phyloP scores from a whole-genome alignment of 2,113 vertebrate genomes.

The Corythornis cristatus region DNA sequence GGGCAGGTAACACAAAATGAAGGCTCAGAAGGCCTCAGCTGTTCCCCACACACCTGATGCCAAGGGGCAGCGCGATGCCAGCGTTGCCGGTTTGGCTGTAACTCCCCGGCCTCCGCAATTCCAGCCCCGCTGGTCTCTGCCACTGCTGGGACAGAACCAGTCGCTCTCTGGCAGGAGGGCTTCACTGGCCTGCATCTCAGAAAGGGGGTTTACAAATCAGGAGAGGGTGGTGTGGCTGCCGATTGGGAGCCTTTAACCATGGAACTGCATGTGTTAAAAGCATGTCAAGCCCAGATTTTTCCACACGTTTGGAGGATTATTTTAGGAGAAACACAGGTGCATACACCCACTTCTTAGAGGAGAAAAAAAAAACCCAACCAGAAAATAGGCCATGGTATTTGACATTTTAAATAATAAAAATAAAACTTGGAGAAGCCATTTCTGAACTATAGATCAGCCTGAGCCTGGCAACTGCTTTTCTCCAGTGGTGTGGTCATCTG shows the following conservation, averaged over 20 bases:
- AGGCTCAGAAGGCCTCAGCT: background rate
- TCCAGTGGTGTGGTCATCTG: background rate
- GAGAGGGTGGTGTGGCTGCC: background rate
- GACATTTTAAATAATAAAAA: constrained; percentile 30
- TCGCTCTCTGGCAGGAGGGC: background rate
- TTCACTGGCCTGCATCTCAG: background rate
- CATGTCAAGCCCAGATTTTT: background rate
- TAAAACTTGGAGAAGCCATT: background rate
- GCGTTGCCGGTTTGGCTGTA: accelerated
- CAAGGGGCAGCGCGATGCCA: accelerated
- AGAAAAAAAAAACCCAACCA: background rate
- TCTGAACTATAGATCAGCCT: background rate
- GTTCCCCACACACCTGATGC: accelerated
- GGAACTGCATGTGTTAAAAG: background rate
- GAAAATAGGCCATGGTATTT: background rate
- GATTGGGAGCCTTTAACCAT: background rate
- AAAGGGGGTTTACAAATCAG: background rate
- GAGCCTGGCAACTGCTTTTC: background rate
- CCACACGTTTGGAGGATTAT: background rate
- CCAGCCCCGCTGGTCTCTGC: background rate
- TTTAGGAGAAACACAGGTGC: constrained; percentile 28
- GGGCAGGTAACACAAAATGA: background rate
- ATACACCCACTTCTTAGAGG: background rate
- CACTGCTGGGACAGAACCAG: background rate
- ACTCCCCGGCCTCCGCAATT: background rate